Conservation (phyloP, 2,888 invertebrate species). For the Camptogramma bilineatum region DNA sequence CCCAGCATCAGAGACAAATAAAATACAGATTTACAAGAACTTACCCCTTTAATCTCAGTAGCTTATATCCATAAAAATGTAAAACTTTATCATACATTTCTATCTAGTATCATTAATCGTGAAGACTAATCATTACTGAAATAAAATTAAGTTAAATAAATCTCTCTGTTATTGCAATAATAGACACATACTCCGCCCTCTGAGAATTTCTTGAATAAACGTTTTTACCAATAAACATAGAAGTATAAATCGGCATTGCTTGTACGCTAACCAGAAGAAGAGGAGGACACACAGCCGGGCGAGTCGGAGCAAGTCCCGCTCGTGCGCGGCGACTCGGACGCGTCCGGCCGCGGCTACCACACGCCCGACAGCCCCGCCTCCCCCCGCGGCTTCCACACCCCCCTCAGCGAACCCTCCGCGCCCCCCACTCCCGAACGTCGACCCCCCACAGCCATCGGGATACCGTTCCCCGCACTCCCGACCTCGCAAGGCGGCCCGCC, state of each 20-base stretch:
- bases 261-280: conserved; percentile 63
- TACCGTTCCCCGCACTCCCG: conserved; percentile 72
- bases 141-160: no score
- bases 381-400: conserved; percentile 91
- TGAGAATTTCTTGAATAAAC: not conserved
- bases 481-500: conserved; percentile 82
- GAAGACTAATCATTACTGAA: no score
- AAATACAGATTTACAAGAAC: no score
- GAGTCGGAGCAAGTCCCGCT: conserved; percentile 74
- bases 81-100: no score
- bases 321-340: conserved; percentile 85
- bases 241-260: conserved; percentile 17
- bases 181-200: no score
- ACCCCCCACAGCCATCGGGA: conserved; percentile 86
- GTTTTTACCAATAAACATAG: not conserved
- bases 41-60: no score
- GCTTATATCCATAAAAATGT: no score
- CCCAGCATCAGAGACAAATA: no score
- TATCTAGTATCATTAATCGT: no score
- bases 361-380: conserved; percentile 72
- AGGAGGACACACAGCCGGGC: conserved; percentile 69
- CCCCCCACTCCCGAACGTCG: conserved; percentile 75
- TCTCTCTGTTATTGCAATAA: no score
- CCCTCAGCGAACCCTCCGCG: conserved; percentile 86
- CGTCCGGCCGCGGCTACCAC: conserved; percentile 85